Base-by-base conservation (phyloP, 1,140 invertebrate genomes). In the Reticulitermes speratus region DNA sequence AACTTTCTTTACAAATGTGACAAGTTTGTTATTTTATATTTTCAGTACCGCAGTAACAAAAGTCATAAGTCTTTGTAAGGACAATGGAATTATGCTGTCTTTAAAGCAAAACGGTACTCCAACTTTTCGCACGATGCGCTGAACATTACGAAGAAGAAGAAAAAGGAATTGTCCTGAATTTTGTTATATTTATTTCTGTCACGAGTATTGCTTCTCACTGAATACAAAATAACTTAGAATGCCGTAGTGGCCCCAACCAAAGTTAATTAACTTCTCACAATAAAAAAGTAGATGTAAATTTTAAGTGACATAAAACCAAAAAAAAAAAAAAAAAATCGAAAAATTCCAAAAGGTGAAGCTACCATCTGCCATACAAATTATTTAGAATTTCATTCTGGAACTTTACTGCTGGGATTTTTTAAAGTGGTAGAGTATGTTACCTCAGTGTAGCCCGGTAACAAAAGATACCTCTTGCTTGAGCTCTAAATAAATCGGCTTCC, bases 21-120 rank as follows among this genome's bases (percentile, higher is more conserved):
- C 65, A 75, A 75, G 25, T 75, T 75, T 65, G 59, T 65, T 75
- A 75, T 75, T 75, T 75, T 75, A 75, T 75, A 75, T 75, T 75
- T 38, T 75, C 65, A 30, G 25, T 30, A 16, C 65, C 65, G 14
- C 65, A 30, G 8, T 75, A 75, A 75, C 25, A 75, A 75, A 75
- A 75, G 1, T 9, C 65, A 75, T 75, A 7, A 8, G n/a, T 75
- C 65, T 30, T 30, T 9, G 25, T 75, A 8, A 30, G n/a, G 5
- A 75, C 65, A 75, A 75, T 75, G n/a, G 65, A 30, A 75, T 30
- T 19, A 6, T 75, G 25, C n/a, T 75, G 21, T 12, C 19, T 23
- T 65, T 65, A 21, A 21, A 65, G 25, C 65, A 75, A 8, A 8
- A 30, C n/a, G 2, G 16, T 2, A 16, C 25, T 25, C 14, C 65